A percentile compares a stretch with the other conserved stretches of the same genome.
Evolutionary conservation across 2,888 invertebrate genomes (phyloP).

Genomic region (Noctua janthina): DNA sequence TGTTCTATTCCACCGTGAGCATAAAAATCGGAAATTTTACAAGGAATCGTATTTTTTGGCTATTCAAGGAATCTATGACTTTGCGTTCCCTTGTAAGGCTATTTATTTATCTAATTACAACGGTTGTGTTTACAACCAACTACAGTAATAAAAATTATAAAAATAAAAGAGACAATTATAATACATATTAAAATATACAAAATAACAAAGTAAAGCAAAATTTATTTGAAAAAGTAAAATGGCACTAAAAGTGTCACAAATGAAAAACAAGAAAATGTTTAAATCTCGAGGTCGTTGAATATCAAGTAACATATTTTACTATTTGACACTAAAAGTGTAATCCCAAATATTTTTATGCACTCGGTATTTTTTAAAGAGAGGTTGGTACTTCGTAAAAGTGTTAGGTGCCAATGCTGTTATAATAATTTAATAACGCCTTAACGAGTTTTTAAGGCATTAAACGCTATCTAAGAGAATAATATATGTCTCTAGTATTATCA

Average conservation of each 20-base stretch:
- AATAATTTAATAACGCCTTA: conserved; percentile 3
- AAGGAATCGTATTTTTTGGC: not conserved
- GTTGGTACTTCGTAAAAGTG: conserved; percentile 44
- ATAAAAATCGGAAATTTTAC: not conserved
- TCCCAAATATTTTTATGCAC: conserved; percentile 13
- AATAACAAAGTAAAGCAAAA: no score
- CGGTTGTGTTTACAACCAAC: no score
- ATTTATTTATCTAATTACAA: not conserved
- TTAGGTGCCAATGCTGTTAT: conserved; percentile 62
- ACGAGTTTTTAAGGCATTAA: not conserved
- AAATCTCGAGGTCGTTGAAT: not conserved
- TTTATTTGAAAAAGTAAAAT: not conserved
- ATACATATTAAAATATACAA: no score
- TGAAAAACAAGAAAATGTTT: not conserved
- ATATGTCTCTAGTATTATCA: not conserved
- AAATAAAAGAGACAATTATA: no score
- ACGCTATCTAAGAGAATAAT: conserved; percentile 33
- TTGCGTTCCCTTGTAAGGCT: not conserved
- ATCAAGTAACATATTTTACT: not conserved
- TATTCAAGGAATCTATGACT: not conserved
- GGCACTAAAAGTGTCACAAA: conserved; percentile 12
- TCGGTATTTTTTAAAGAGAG: conserved; percentile 43
- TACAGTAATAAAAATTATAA: no score
- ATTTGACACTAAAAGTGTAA: conserved; percentile 24
- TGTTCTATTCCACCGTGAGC: not conserved